These are phyloP conservation scores for Malachius bipustulatus DNA, from an alignment of 2,888 invertebrate genomes.

Conservation along the genomic window DNA sequence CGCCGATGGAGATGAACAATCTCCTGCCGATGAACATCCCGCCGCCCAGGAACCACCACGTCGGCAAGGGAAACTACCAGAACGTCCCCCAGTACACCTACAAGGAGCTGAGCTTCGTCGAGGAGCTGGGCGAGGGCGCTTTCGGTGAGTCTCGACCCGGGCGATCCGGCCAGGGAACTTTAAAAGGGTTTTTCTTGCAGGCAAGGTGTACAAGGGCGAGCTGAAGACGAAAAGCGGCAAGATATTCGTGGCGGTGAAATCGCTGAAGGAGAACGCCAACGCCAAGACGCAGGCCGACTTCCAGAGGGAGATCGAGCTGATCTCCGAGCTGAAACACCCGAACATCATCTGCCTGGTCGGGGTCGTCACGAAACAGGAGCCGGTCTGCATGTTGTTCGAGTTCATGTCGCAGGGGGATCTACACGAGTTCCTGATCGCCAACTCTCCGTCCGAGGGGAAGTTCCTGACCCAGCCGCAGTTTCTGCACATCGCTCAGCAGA, in stretches of 20 bases:
- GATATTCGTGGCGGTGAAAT: conserved; percentile 84
- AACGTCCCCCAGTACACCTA: conserved; percentile 77
- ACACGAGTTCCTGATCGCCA: conserved; percentile 86
- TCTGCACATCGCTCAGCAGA: conserved; percentile 81
- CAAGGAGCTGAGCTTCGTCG: conserved; percentile 73
- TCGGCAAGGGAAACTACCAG: conserved; percentile 30
- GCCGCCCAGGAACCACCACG: conserved; percentile 32
- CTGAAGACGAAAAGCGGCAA: conserved; percentile 58
- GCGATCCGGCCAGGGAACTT: conserved; percentile 5
- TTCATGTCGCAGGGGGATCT: conserved; percentile 95
- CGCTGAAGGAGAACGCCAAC: conserved; percentile 84
- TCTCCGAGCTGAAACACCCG: conserved; percentile 87
- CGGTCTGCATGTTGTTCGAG: conserved; percentile 93
- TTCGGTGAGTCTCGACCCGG: conserved; percentile 56
- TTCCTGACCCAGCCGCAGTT: conserved; percentile 74
- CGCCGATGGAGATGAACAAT: conserved; percentile 76
- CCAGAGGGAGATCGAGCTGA: conserved; percentile 84
- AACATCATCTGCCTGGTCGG: conserved; percentile 94
- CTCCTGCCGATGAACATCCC: conserved; percentile 49
- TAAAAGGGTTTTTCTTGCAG: conserved; percentile 29
- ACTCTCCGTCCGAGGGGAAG: conserved; percentile 76
- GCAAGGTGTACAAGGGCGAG: conserved; percentile 92
- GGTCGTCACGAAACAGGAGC: conserved; percentile 78
- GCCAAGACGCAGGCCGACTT: conserved; percentile 88
- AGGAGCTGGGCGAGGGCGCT: conserved; percentile 91